Percentiles rank a stretch among this genome's conserved stretches.
These are phyloP conservation scores for Drosophila mauritiana DNA, from an alignment of 1,140 invertebrate species.

Conservation along the genomic window DNA sequence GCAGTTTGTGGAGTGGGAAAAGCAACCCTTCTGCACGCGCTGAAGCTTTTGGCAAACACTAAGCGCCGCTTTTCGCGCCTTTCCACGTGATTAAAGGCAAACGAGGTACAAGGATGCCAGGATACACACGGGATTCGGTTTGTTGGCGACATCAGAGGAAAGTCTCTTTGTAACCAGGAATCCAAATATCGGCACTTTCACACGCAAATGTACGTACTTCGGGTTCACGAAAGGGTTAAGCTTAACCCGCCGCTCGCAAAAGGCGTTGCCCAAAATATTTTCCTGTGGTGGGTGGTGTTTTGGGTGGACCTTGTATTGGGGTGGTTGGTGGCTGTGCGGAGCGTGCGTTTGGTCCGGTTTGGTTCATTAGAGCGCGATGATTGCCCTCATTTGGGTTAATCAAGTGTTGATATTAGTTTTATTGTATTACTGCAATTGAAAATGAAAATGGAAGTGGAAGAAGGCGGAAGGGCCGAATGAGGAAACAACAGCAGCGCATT, in stretches of 20 bases:
- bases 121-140: conserved; percentile 16
- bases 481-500: conserved; percentile 1
- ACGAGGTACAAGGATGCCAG: conserved; percentile 44
- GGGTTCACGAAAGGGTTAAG: conserved; percentile 63
- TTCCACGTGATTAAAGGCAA: conserved; percentile 83
- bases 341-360: conserved; percentile 68
- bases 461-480: conserved; percentile 24
- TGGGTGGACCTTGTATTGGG: conserved; percentile 6
- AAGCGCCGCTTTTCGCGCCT: conserved; percentile 83
- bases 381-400: conserved; percentile 81
- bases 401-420: conserved; percentile 76
- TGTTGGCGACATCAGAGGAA: conserved; percentile 32
- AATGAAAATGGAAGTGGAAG: conserved; percentile 23
- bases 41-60: conserved; percentile 81
- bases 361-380: conserved; percentile 79
- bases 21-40: conserved; percentile 56
- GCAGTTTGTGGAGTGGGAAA: conserved; percentile 39
- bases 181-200: conserved; percentile 76
- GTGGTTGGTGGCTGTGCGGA: conserved; percentile 13
- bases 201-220: conserved; percentile 69
- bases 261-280: conserved; percentile 80
- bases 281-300: conserved; percentile 35
- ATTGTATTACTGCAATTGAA: conserved; percentile 56
- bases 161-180: background rate
- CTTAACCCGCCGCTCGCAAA: conserved; percentile 41